Conservation (phyloP, 2,888 invertebrate species). For the Acheta domesticus region DNA sequence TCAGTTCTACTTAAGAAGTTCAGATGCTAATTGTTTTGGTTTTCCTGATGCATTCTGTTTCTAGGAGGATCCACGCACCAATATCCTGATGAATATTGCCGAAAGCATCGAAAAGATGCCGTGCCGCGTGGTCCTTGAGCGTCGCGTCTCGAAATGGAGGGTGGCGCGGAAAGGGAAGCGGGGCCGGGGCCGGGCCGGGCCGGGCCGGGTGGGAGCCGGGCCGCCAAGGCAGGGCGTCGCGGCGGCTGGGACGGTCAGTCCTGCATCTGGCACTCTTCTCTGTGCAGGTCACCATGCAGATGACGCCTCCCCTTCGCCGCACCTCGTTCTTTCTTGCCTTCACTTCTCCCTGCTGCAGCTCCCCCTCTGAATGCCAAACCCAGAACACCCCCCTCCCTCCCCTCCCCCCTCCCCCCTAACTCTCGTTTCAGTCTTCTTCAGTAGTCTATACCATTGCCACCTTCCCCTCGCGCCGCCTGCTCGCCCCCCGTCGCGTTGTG, state of each 20-base stretch:
- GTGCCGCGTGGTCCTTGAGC: too few relatives aligned
- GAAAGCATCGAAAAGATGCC: too few relatives aligned
- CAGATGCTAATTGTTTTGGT: too few relatives aligned
- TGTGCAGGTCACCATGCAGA: conserved; percentile 9
- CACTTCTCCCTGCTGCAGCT: conserved; percentile 26
- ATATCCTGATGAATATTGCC: too few relatives aligned
- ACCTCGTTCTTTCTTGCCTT: conserved; percentile 32
- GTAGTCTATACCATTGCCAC: conserved; percentile 18
- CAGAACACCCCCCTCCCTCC: conserved; percentile 19
- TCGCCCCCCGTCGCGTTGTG: neutral
- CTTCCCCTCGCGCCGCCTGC: neutral
- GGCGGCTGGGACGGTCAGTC: neutral
- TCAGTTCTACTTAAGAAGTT: too few relatives aligned
- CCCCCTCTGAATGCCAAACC: conserved; percentile 26
- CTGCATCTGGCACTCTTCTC: neutral
- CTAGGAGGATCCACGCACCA: too few relatives aligned
- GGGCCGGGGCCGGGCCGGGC: too few relatives aligned
- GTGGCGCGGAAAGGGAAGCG: too few relatives aligned
- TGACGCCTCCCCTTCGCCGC: conserved; percentile 19
- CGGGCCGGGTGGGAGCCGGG: neutral
- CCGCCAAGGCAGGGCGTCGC: neutral
- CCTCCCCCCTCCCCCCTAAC: neutral
- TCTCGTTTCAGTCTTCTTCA: conserved; percentile 12
- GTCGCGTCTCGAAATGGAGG: too few relatives aligned
- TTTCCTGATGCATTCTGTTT: too few relatives aligned